These are phyloP conservation scores for Myrmecobius fasciatus DNA, from an alignment of 2,113 vertebrate species.

Conservation along the genomic window DNA sequence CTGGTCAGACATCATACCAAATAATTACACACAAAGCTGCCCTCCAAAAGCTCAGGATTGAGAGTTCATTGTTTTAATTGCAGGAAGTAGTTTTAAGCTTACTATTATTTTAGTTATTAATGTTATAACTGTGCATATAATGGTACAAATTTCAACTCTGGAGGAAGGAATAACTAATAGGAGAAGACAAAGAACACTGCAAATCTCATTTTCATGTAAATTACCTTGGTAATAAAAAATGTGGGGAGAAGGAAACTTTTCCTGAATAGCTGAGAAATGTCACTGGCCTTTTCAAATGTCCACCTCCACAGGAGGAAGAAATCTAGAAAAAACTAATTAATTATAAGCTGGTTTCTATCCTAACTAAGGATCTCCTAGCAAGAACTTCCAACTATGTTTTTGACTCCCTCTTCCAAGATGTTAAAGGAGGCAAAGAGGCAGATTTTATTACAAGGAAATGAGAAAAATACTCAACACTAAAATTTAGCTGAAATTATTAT, in stretches of 20 bases:
- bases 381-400: not conserved
- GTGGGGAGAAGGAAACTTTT: conserved; percentile 18
- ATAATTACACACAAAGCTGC: conserved; percentile 62
- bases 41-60: conserved; percentile 46
- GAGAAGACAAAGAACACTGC: conserved; percentile 42
- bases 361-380: not conserved
- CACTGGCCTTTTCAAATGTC: conserved; percentile 62
- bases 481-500: not conserved
- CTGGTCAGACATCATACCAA: conserved; percentile 55
- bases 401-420: not conserved
- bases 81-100: conserved; percentile 61
- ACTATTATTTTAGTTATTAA: conserved; percentile 75
- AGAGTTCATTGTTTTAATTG: conserved; percentile 74
- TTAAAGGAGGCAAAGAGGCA: not conserved
- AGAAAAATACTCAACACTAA: not conserved
- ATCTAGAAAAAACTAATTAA: conserved; percentile 58
- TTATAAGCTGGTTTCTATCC: conserved; percentile 51
- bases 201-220: conserved; percentile 69
- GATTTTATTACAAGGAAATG: not conserved
- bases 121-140: conserved; percentile 53
- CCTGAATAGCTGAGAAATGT: conserved; percentile 49
- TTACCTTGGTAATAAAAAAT: conserved; percentile 61
- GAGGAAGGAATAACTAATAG: conserved; percentile 49
- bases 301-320: conserved; percentile 38
- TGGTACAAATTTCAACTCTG: conserved; percentile 42